Base-by-base conservation (phyloP, 2,888 invertebrate species). In the Andrena minutula region DNA sequence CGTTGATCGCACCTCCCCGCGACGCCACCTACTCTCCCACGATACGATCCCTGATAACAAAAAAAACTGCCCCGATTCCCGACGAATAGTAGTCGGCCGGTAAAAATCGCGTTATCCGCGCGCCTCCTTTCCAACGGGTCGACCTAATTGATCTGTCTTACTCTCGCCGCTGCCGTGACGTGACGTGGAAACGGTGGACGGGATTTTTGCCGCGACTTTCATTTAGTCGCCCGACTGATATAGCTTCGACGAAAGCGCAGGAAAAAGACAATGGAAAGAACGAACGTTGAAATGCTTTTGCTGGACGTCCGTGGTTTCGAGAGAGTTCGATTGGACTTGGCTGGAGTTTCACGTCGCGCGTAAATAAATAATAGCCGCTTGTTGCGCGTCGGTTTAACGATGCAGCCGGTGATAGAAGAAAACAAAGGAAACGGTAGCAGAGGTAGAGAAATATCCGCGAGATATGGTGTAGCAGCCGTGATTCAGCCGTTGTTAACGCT, bases 1-100 rank as follows among this genome's bases (percentile, higher is more conserved):
- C 66, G 32, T 75, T 75, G 81, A 77, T 77, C 56, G 53, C 28
- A 8, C 20, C 26, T n/a, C 8, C 20, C 26, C 1, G 16, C 49
- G 51, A 71, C 64, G 20, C n/a, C 6, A 20, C 6, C 58, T 12
- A n/a, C 60, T 79, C 20, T 71, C 72, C 12, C 49, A 28, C 58
- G 69, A 63, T 28, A 49, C 10, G 3, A 16, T 61, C n/a, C 23
- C 30, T 7, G 7, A 41, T 41, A 41, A 41, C 12, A 61, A 30
- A 5, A 65, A 60, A 60, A 58, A 23, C 6, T 60, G 28, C 10
- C 10, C 61, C 12, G 51, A 28, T 35, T 61, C 51, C 10, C 2
- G 28, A 32, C 35, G 28, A 61, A 56, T 51, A n/a, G 47, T 26
- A 4, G 5, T 47, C 7, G 7, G n/a, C 1, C 20, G n/a, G 41